Evolutionary conservation across 64 coral and sea anemone genomes (phyloP).

Genomic region (Pocillopora verrucosa): DNA sequence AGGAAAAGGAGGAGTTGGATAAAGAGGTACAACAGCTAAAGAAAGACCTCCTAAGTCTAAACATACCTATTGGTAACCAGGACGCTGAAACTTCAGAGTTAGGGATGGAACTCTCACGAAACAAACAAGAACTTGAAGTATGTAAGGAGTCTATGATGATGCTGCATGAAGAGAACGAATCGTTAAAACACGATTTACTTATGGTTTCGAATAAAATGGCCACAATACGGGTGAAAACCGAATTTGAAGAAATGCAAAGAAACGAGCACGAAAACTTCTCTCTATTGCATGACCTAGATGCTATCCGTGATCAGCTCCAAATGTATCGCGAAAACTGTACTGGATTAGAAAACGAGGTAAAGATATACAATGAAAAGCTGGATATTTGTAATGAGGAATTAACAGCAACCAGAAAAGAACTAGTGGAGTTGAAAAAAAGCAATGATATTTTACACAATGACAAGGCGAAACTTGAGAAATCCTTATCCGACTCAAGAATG

Average conservation of each 20-base stretch:
- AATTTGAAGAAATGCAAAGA: not conserved
- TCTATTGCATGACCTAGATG: constrained; percentile 2
- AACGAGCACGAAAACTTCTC: not conserved
- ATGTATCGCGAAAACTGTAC: constrained; percentile 1
- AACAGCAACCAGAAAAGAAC: not conserved
- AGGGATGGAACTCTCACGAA: constrained; percentile 1
- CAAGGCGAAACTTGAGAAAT: not conserved
- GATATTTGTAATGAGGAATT: constrained; percentile 10
- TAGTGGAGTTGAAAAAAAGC: not conserved
- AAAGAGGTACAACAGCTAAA: constrained; percentile 11
- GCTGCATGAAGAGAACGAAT: constrained; percentile 12
- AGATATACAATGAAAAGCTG: constrained; percentile 21
- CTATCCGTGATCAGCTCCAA: constrained; percentile 1
- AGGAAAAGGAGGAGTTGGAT: constrained; percentile 27
- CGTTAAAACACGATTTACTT: constrained; percentile 18
- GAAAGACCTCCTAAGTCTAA: not conserved
- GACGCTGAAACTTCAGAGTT: not conserved
- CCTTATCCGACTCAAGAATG: not conserved
- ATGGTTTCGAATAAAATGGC: constrained; percentile 5
- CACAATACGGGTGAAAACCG: not conserved
- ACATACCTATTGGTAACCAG: not conserved
- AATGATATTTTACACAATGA: not conserved
- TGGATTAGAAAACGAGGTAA: constrained; percentile 38
- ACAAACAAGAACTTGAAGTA: constrained; percentile 18
- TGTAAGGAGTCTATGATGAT: not conserved